phyloP scores from a whole-genome alignment of 2,113 vertebrate genomes.

The Alaudala cheleensis region DNA sequence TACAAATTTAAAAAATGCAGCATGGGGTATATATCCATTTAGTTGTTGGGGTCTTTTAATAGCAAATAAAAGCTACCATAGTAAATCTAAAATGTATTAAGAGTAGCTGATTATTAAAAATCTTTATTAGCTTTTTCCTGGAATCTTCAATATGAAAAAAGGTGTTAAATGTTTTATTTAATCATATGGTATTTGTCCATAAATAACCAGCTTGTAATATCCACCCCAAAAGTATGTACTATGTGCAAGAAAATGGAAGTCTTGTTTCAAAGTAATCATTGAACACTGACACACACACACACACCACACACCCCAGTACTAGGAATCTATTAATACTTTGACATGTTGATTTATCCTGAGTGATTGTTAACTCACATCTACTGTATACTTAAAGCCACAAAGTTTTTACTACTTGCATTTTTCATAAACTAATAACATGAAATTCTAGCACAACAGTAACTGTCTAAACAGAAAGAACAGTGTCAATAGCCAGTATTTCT shows the following conservation, averaged over 20 bases:
- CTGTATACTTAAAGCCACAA: conserved; percentile 36
- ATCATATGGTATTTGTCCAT: background rate
- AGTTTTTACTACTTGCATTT: conserved; percentile 41
- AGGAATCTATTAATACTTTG: conserved; percentile 27
- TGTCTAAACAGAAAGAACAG: conserved; percentile 37
- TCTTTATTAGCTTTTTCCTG: conserved; percentile 60
- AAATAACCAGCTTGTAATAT: conserved; percentile 3
- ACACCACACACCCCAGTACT: conserved; percentile 9
- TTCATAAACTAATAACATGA: conserved; percentile 36
- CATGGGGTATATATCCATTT: conserved; percentile 43
- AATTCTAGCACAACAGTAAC: conserved; percentile 43
- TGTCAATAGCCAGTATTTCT: conserved; percentile 24
- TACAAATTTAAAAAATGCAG: conserved; percentile 70
- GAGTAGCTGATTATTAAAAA: conserved; percentile 34
- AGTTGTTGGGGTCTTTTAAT: background rate
- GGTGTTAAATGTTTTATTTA: background rate
- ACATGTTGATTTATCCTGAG: conserved; percentile 55
- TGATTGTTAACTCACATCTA: conserved; percentile 44
- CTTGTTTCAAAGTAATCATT: conserved; percentile 4
- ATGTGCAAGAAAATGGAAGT: conserved; percentile 21
- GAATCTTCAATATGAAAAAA: conserved; percentile 41
- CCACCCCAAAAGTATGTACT: conserved; percentile 10
- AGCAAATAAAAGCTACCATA: conserved; percentile 49
- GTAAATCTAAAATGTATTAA: conserved; percentile 41
- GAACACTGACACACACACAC: conserved; percentile 40